Conservation (phyloP, 1,140 invertebrate genomes). For the Pseudomyrmex gracilis region DNA sequence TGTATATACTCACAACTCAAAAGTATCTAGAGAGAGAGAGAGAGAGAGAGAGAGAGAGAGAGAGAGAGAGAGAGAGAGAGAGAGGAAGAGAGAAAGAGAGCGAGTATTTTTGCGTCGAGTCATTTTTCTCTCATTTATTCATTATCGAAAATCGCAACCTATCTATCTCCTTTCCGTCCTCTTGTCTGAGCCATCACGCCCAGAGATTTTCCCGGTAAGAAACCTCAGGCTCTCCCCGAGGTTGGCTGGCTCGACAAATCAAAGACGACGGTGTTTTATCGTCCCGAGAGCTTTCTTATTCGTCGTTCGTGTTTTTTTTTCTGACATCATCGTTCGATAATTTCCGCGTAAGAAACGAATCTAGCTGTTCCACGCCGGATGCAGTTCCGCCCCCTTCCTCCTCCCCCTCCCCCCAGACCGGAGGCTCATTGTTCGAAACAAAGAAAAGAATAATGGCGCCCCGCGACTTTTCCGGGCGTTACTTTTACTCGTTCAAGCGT, state of each 20-base stretch:
- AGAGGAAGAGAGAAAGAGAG: neutral
- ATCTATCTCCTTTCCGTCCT: constrained; percentile 15
- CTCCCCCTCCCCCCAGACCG: neutral
- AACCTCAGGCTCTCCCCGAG: constrained; percentile 7
- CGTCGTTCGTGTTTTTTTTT: neutral
- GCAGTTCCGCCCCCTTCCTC: constrained; percentile 20
- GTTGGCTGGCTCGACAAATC: constrained; percentile 18
- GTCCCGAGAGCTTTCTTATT: constrained; percentile 28
- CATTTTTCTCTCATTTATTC: too few species aligned
- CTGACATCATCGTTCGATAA: constrained; percentile 68
- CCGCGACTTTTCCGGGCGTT: constrained; percentile 34
- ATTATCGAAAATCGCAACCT: neutral
- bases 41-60: too few species aligned
- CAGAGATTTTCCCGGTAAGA: neutral
- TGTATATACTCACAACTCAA: too few species aligned
- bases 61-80: too few species aligned
- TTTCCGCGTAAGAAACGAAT: constrained; percentile 73
- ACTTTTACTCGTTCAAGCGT: constrained; percentile 62
- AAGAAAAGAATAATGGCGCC: constrained; percentile 64
- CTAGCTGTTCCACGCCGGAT: constrained; percentile 64
- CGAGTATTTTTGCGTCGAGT: neutral
- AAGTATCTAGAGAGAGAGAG: too few species aligned
- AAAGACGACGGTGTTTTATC: constrained; percentile 61
- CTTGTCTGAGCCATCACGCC: constrained; percentile 37
- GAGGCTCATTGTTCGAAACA: constrained; percentile 66